Evolutionary conservation across 2,888 invertebrate genomes (phyloP).

Genomic region (Tenthredo mesomela): DNA sequence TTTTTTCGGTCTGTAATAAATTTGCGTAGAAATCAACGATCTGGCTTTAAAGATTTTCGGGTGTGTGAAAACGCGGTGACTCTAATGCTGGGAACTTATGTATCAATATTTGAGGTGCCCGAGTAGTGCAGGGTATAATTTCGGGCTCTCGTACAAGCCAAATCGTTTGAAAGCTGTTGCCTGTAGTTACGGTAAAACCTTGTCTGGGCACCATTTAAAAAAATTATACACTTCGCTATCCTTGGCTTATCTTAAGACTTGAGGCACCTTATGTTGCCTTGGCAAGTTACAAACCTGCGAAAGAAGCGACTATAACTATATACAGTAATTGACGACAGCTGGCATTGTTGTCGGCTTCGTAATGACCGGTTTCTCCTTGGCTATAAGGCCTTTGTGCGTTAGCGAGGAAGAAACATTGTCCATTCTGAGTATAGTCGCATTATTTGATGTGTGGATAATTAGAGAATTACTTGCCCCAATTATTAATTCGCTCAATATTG

Average conservation of each 20-base stretch:
- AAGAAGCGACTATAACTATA: neutral
- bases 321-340: constrained; percentile 21
- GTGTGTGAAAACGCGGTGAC: neutral
- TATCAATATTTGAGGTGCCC: neutral
- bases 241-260: constrained; percentile 11
- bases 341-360: constrained; percentile 21
- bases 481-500: neutral
- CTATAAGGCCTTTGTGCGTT: neutral
- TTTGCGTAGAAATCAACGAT: neutral
- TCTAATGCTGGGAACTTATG: neutral
- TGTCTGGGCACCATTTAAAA: neutral
- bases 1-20: neutral
- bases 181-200: neutral
- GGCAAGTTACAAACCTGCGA: neutral
- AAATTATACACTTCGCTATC: neutral
- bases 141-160: neutral
- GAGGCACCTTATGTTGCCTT: neutral
- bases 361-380: constrained; percentile 7
- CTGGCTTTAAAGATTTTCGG: neutral
- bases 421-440: neutral
- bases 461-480: neutral
- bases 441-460: neutral
- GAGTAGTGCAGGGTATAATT: neutral
- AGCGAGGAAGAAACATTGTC: neutral
- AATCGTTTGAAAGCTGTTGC: constrained; percentile 16